phyloP scores from a whole-genome alignment of 2,888 invertebrate genomes.

The Campoplex nolae region DNA sequence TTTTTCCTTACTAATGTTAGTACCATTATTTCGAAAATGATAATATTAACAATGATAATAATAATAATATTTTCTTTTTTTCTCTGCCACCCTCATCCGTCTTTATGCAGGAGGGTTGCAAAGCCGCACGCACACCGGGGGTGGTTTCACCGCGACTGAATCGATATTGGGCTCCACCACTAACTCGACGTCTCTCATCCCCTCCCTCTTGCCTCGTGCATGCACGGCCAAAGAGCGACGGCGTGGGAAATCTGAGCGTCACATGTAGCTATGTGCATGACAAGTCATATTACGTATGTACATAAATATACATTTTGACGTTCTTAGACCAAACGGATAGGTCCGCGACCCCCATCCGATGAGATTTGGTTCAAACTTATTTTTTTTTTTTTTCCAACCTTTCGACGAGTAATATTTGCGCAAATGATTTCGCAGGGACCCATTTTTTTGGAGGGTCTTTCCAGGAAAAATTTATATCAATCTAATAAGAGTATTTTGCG shows the following conservation, averaged over 20 bases:
- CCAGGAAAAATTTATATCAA: neutral
- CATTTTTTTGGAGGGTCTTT: neutral
- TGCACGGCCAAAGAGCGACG: slow-evolving; percentile 26
- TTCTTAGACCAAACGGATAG: neutral
- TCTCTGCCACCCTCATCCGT: slow-evolving; percentile 27
- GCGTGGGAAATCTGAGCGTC: slow-evolving; percentile 47
- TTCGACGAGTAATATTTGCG: neutral
- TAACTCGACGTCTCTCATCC: slow-evolving; percentile 49
- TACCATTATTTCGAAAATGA: slow-evolving; percentile 22
- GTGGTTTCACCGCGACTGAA: slow-evolving; percentile 81
- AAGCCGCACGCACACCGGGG: slow-evolving; percentile 75
- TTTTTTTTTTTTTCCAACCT: neutral
- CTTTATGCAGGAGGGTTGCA: slow-evolving; percentile 62
- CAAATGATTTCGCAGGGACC: neutral
- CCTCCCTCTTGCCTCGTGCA: slow-evolving; percentile 23
- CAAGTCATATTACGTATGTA: neutral
- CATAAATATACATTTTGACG: neutral
- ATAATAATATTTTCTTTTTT: neutral
- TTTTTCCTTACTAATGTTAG: neutral
- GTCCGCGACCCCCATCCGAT: neutral
- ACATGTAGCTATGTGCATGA: neutral
- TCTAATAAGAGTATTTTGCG: neutral
- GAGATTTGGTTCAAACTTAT: neutral
- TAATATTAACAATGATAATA: slow-evolving; percentile 15
- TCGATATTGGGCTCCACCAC: slow-evolving; percentile 75